Evolutionary conservation across 2,113 vertebrate genomes (phyloP), one percentile per base, ranked within the genome.

Genomic region (Morone chrysops): DNA sequence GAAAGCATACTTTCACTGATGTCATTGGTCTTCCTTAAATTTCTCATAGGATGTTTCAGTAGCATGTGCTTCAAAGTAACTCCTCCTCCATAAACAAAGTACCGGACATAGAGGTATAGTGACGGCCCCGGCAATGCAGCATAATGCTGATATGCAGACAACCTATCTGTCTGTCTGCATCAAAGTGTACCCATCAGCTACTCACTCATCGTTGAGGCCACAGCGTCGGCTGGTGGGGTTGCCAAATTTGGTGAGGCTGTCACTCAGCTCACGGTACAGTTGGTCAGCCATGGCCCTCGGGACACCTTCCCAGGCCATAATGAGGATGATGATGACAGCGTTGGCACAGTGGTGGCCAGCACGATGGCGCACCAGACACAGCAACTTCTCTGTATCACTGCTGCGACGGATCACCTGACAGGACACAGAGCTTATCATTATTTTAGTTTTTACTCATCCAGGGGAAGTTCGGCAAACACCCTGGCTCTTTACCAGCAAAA

Each of bases 251-350:
- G 97, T 97, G 92, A 99, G 95, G 17, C 96, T 97, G 72, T 96
- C 96, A 0, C 96, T 96, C 90, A 99, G 93, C 82, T 99, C 98
- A 25, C 92, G 90, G 94, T 99, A 99, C 12, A 99, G 95, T 36
- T 94, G 97, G 94, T 99, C 97, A 0, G 97, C 97, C 17, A 99
- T 86, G 13, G 92, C 86, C 66, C 91, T 95, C 0, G 97, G 96
- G 70, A 99, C 97, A 25, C 98, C 98, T 89, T 99, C 98, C 98
- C 98, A 99, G 68, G 97, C 97, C 94, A 99, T 90, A 89, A 99
- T 99, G 82, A 99, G 94, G 86, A 99, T 97, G 93, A 99, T 95
- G 74, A 99, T 97, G 91, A 98, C 96, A 0, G 98, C 96, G 0
- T 99, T 97, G 90, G 95, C 96, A 93, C 98, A 99, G 92, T 96